phyloP scores from a whole-genome alignment of 2,888 invertebrate species.

The Tinea trinotella region DNA sequence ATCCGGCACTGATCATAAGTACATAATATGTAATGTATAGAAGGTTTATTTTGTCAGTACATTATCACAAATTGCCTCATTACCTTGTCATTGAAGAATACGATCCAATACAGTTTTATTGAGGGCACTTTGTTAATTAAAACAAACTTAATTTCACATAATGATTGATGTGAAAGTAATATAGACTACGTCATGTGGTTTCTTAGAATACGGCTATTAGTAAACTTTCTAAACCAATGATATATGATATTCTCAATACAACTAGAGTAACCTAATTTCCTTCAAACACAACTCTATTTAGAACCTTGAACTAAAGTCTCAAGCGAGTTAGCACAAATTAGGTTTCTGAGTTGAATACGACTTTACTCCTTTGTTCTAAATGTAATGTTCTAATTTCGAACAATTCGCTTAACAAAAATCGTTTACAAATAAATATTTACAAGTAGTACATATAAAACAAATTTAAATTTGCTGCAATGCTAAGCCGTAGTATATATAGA shows the following conservation, averaged over 20 bases:
- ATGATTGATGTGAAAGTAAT: neutral
- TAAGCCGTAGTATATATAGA: no score
- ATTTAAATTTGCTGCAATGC: no score
- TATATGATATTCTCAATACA: neutral
- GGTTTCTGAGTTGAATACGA: constrained; percentile 1
- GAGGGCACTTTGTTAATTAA: neutral
- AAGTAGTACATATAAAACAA: no score
- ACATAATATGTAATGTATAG: no score
- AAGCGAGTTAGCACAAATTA: neutral
- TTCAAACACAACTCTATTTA: neutral
- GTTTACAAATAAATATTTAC: no score
- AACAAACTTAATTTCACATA: neutral
- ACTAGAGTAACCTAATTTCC: constrained; percentile 9
- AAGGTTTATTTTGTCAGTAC: no score
- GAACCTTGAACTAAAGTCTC: constrained; percentile 12
- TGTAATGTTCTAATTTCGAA: no score
- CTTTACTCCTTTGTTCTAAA: neutral
- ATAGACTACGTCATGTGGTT: neutral
- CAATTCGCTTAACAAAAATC: no score
- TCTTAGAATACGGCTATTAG: neutral
- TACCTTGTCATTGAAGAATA: neutral
- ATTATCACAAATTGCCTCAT: neutral
- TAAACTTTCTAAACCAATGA: neutral
- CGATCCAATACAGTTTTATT: neutral
- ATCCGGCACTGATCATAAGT: no score